Percentiles rank a stretch among this genome's conserved stretches.
phyloP scores from a whole-genome alignment of 2,888 invertebrate genomes.

The Entomobrya proxima region DNA sequence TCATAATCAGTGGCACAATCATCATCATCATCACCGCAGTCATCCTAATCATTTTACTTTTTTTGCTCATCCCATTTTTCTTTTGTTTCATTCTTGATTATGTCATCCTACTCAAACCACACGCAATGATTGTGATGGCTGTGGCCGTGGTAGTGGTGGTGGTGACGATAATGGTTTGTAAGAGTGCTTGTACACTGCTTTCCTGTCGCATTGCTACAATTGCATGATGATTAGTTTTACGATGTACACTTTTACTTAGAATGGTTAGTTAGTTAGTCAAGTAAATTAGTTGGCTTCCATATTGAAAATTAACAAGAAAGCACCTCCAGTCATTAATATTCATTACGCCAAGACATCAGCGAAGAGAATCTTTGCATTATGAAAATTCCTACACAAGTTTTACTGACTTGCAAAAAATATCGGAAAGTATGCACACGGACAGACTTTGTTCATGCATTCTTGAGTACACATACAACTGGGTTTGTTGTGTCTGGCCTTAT shows the following conservation, averaged over 20 bases:
- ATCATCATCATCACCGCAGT: not conserved
- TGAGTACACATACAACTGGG: not conserved
- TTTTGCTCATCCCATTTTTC: not conserved
- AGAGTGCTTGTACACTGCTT: not conserved
- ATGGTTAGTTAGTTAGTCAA: not conserved
- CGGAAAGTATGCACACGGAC: not conserved
- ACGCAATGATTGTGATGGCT: constrained; percentile 19
- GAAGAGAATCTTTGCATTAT: constrained; percentile 33
- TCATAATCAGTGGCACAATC: constrained; percentile 20
- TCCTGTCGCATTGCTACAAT: not conserved
- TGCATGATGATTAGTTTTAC: no score
- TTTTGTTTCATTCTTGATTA: constrained; percentile 45
- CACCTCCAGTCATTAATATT: constrained; percentile 57
- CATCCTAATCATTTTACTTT: constrained; percentile 3
- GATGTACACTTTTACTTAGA: not conserved
- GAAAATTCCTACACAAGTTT: not conserved
- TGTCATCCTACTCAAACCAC: constrained; percentile 44
- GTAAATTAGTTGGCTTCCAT: not conserved
- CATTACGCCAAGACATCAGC: constrained; percentile 51
- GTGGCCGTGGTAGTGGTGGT: not conserved
- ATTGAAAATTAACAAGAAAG: constrained; percentile 54
- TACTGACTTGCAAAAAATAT: constrained; percentile 37
- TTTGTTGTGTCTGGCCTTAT: not conserved
- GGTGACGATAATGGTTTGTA: not conserved
- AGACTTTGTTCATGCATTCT: not conserved